Percentiles rank a stretch among this genome's conserved stretches.
phyloP scores from a whole-genome alignment of 2,797 vertebrate genomes.

The Zalophus californianus region DNA sequence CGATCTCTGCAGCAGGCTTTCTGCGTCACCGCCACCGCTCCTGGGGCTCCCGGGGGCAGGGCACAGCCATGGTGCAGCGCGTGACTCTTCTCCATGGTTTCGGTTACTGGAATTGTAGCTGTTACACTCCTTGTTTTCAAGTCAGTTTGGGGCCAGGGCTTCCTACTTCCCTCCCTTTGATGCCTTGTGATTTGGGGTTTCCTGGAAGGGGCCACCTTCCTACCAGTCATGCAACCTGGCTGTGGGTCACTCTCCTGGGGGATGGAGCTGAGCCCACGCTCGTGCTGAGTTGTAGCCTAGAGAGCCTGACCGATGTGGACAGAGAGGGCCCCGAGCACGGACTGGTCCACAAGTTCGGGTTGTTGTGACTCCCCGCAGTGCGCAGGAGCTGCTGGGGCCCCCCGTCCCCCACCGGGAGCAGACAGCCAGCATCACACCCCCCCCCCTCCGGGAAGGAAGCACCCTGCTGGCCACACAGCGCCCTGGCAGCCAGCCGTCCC shows the following conservation, averaged over 20 bases:
- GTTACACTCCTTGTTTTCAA: background rate
- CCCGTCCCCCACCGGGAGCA: background rate
- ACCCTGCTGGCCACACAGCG: accelerated
- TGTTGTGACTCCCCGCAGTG: background rate
- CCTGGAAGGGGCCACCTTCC: background rate
- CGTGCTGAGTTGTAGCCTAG: background rate
- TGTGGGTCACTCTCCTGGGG: too few species aligned
- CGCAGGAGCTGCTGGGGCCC: background rate
- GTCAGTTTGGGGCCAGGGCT: background rate
- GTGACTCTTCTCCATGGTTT: background rate
- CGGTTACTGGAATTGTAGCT: too few species aligned
- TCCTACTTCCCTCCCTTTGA: background rate
- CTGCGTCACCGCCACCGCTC: accelerated
- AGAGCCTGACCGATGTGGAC: background rate
- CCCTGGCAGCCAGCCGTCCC: background rate
- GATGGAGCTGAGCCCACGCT: background rate
- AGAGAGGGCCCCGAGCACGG: accelerated
- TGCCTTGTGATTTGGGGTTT: background rate
- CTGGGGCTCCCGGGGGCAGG: accelerated
- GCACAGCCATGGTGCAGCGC: accelerated
- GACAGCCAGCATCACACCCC: background rate
- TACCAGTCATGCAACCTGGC: background rate
- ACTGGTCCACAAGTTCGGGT: too few species aligned
- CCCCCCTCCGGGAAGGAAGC: background rate
- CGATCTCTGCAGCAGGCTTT: accelerated